Evolutionary conservation across 1,140 invertebrate species (phyloP).

Genomic region (Oryctes rhinoceros): DNA sequence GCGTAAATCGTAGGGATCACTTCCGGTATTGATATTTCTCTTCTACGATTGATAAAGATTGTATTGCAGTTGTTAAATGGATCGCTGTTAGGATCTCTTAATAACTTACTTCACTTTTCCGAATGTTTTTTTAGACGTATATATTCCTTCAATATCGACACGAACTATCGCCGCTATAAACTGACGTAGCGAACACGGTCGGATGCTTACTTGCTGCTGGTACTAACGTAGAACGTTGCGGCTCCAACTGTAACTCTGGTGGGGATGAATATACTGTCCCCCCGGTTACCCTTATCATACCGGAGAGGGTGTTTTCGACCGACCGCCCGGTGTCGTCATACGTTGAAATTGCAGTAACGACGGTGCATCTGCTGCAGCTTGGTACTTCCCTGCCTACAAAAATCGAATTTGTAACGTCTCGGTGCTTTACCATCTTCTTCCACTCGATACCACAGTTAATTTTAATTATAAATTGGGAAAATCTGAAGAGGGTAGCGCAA

Average conservation of each 20-base stretch:
- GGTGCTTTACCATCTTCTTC: too few species aligned
- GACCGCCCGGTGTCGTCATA: constrained; percentile 9
- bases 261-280: constrained; percentile 33
- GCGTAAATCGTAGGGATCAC: neutral
- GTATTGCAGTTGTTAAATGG: neutral
- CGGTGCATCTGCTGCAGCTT: constrained; percentile 14
- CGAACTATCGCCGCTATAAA: constrained; percentile 25
- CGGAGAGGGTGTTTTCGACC: constrained; percentile 16
- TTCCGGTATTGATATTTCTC: neutral
- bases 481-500: too few species aligned
- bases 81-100: neutral
- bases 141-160: constrained; percentile 19
- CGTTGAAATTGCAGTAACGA: constrained; percentile 5
- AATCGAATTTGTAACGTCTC: neutral
- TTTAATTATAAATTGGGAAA: too few species aligned
- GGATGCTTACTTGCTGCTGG: neutral
- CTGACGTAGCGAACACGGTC: constrained; percentile 24
- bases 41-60: neutral
- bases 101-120: constrained; percentile 33
- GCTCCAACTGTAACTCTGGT: constrained; percentile 15
- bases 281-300: constrained; percentile 22
- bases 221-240: constrained; percentile 25
- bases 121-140: neutral
- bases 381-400: neutral
- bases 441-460: too few species aligned